Percentiles rank a stretch among this genome's conserved stretches.
These are phyloP conservation scores for Cyaniris semiargus DNA, from an alignment of 2,888 invertebrate species.

Conservation along the genomic window DNA sequence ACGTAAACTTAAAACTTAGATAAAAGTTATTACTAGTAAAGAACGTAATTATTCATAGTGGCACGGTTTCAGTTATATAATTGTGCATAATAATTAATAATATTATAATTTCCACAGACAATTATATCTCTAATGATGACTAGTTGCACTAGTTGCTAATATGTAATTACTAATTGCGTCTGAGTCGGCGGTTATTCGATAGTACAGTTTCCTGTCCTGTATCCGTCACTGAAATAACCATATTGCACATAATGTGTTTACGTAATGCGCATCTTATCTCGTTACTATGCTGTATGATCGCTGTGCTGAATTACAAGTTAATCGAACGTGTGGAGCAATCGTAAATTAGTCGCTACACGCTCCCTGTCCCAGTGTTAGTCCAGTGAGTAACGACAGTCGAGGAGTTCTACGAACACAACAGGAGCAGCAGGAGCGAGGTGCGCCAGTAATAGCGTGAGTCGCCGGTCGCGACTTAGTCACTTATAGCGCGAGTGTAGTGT, in stretches of 20 bases:
- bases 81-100: too few relatives aligned
- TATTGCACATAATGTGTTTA: background rate
- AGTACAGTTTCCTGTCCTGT: constrained; percentile 6
- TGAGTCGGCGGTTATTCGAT: background rate
- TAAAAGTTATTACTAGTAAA: too few relatives aligned
- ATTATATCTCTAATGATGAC: background rate
- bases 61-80: too few relatives aligned
- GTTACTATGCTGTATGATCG: background rate
- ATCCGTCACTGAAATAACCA: background rate
- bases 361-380: background rate
- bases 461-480: constrained; percentile 54
- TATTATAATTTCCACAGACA: background rate
- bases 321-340: background rate
- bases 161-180: constrained; percentile 6
- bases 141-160: background rate
- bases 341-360: background rate
- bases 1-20: too few relatives aligned
- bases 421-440: background rate
- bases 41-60: too few relatives aligned
- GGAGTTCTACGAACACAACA: constrained; percentile 1
- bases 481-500: constrained; percentile 29
- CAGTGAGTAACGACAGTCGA: background rate
- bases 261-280: background rate
- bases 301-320: background rate
- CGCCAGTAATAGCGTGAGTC: constrained; percentile 19